Evolutionary conservation across 2,797 vertebrate species (phyloP), one percentile per base, ranked within the genome.

Genomic region (Diplodus puntazzo): DNA sequence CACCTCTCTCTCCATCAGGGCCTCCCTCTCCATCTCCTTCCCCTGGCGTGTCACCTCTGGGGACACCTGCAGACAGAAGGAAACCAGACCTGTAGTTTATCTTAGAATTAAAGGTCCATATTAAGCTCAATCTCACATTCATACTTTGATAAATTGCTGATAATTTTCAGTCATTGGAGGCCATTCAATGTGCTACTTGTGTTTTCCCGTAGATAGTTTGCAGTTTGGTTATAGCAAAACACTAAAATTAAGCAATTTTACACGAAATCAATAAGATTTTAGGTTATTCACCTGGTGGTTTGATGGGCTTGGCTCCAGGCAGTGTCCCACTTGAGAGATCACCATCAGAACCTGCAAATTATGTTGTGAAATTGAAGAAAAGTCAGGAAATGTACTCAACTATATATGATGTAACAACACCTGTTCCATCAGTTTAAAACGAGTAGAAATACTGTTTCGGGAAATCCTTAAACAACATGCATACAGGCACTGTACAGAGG

Each of bases 41-140:
- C 49, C 94, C 94, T 46, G 94, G 94, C 12, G 94, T 95, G 69
- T 95, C 94, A 58, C 94, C 94, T 90, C 94, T 89, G 39, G 93
- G 94, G 23, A 94, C 90, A 57, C 92, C 94, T 95, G 74, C 30
- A 81, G 60, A 76, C 25, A 63, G 34, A 54, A 7, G 0, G 18
- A 23, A 4, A 75, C 1, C 0, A 43, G 3, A 69, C 8, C 6
- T 27, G 25, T 42, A 49, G 20, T 63, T 60, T 9, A 46, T 25
- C 23, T 0, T 49, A 21, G 45, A 55, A 50, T 17, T 49, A 27
- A 48, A 49, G 25, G 34, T 34, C 34, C 34, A 34, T 9, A 9
- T 34, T 34, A 34, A 1, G 1, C 34, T 34, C 8, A 9, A 34
- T 34, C 9, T 34, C 30, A 34, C 5, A 3, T 34, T 34, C 30